A percentile compares a stretch with the other conserved stretches of the same genome.
phyloP scores from a whole-genome alignment of 2,888 invertebrate species.

The Diplolepis rosae region DNA sequence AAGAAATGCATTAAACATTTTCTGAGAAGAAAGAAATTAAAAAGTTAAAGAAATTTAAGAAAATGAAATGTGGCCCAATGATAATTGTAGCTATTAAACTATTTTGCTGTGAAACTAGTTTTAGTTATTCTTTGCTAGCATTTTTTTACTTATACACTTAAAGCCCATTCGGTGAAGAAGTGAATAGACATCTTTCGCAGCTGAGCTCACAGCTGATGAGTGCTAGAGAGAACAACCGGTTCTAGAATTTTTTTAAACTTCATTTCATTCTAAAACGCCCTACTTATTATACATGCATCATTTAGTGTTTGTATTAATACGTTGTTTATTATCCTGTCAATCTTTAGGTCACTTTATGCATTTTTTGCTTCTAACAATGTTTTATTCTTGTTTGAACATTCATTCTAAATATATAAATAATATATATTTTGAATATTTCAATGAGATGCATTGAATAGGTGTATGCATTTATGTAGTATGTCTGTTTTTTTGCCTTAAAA shows the following conservation, averaged over 20 bases:
- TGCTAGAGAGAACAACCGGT: conserved; percentile 22
- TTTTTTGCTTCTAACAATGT: not conserved
- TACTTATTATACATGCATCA: conserved; percentile 7
- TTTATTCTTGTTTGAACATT: not conserved
- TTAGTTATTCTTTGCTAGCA: conserved; percentile 15
- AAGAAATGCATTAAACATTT: no score
- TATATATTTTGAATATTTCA: no score
- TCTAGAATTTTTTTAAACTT: conserved; percentile 13
- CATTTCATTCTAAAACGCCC: conserved; percentile 28
- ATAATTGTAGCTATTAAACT: not conserved
- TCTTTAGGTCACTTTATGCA: conserved; percentile 3
- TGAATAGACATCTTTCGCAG: conserved; percentile 5
- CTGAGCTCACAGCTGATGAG: conserved; percentile 23
- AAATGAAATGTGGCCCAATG: not conserved
- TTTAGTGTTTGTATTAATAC: conserved; percentile 11
- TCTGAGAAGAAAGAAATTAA: no score
- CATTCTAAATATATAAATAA: not conserved
- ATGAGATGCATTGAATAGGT: no score
- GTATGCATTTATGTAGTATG: no score
- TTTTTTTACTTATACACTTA: conserved; percentile 19
- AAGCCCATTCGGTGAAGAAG: conserved; percentile 20
- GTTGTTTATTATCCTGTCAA: conserved; percentile 9
- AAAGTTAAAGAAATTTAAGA: no score
- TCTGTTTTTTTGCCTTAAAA: no score
- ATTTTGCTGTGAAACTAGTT: not conserved